A percentile compares a stretch with the other conserved stretches of the same genome.
phyloP scores from a whole-genome alignment of 2,888 invertebrate genomes.

The Agrochola lota region DNA sequence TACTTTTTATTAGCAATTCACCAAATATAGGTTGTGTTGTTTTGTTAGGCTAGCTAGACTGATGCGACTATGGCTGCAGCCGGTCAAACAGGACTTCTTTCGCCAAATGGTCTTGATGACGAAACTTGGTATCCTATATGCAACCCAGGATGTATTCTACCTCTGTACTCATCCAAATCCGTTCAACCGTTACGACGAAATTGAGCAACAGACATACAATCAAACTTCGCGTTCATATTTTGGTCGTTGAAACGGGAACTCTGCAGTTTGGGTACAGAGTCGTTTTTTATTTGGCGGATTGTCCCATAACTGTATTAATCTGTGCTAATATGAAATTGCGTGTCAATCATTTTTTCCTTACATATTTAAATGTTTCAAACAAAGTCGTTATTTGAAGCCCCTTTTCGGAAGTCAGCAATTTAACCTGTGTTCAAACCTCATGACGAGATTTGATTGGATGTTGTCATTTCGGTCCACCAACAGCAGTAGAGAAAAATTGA shows the following conservation, averaged over 20 bases:
- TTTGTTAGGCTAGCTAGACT: not conserved
- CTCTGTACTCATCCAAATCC: constrained; percentile 41
- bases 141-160: constrained; percentile 43
- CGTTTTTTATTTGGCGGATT: too few species aligned
- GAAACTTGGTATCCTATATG: constrained; percentile 26
- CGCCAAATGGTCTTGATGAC: constrained; percentile 10
- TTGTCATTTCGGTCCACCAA: not conserved
- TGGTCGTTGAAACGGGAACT: not conserved
- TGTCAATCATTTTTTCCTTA: not conserved
- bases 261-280: too few species aligned
- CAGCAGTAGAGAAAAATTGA: not conserved
- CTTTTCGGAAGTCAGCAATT: not conserved
- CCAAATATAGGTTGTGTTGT: not conserved
- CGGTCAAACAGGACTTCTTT: not conserved
- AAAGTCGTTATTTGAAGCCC: not conserved
- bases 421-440: not conserved
- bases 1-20: not conserved
- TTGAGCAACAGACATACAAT: constrained; percentile 37
- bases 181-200: constrained; percentile 36
- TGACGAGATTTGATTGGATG: not conserved
- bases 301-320: too few species aligned
- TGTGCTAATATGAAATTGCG: not conserved
- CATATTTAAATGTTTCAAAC: not conserved
- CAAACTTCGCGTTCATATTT: constrained; percentile 18
- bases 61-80: not conserved